Base-by-base conservation (phyloP, 1,140 invertebrate genomes). In the Aphis gossypii region DNA sequence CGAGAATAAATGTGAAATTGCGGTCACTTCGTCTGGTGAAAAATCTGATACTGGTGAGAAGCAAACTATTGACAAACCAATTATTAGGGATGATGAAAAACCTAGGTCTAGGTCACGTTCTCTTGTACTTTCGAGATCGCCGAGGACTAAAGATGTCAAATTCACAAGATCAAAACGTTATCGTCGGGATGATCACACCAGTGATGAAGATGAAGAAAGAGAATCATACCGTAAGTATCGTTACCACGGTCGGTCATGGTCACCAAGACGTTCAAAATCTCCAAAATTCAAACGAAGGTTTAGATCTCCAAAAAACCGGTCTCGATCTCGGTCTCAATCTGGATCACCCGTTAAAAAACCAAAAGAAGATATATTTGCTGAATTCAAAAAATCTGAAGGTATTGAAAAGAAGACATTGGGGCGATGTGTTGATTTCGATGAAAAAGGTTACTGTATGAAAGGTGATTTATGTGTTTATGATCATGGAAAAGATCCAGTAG, bases 391-490 rank as follows among this genome's bases (percentile, higher is more conserved):
- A 86, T 54, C 92, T n/a, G 92, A 93, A 93, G 35, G 30, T 41
- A 46, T 41, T 41, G 92, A 93, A 41, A 93, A 93, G 18, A 93
- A 93, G 44, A 93, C 82, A n/a, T 86, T 93, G 14, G 92, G 92
- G 93, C 95, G 95, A 51, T 95, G 94, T 87, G 51, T 94, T 87
- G 94, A 94, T 93, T 94, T 94, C 48, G 94, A 94, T 97, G 98
- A 99, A 95, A 98, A 98, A 95, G 98, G 99, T 7, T 99, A 98
- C 95, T 99, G 99, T 95, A 98, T 99, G 97, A 96, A 98, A 51
- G 99, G 99, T 20, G 98, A 99, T 95, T 96, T 98, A 87, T 99
- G 99, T 95, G 98, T 98, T 35, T 99, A 97, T 96, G 98, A 99
- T 96, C 99, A 99, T 95, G 99, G 99, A 30, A 96, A 96, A 8